Evolutionary conservation across 2,888 invertebrate genomes (phyloP).

Genomic region (Cheilosia grossa): DNA sequence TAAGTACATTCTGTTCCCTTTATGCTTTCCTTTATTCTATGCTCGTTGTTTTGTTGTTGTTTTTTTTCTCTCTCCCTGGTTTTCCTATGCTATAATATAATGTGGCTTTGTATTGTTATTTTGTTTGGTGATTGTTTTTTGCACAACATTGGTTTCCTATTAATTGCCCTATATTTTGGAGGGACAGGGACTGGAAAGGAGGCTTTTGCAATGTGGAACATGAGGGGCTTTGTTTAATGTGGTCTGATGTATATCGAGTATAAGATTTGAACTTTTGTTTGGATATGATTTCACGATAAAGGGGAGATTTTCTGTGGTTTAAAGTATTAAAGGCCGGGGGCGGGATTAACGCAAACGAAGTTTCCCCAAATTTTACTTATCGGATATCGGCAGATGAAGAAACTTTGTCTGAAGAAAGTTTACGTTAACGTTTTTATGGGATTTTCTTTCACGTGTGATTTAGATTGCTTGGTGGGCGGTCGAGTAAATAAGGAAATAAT

Average conservation of each 20-base stretch:
- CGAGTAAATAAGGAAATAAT: background rate
- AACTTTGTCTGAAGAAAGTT: background rate
- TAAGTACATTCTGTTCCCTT: conserved; percentile 66
- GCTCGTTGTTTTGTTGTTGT: background rate
- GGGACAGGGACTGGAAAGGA: conserved; percentile 20
- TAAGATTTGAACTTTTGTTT: conserved; percentile 43
- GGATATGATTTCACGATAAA: conserved; percentile 36
- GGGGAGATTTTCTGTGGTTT: conserved; percentile 32
- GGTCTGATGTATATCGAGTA: conserved; percentile 31
- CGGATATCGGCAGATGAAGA: background rate
- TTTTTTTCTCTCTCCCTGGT: background rate
- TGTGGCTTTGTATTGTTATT: conserved; percentile 58
- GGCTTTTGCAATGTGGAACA: conserved; percentile 35
- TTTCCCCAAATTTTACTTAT: background rate
- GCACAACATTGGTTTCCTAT: conserved; percentile 70
- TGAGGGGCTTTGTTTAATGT: conserved; percentile 43
- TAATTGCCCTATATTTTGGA: conserved; percentile 70
- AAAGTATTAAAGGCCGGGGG: conserved; percentile 24
- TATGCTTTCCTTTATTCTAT: conserved; percentile 24
- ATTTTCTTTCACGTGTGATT: background rate
- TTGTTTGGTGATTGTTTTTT: conserved; percentile 64
- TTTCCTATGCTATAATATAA: conserved; percentile 21
- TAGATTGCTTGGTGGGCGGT: background rate
- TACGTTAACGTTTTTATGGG: background rate
- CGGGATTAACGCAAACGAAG: conserved; percentile 2